Base-by-base conservation (phyloP, 2,888 invertebrate species). In the Galerucella nymphaeae region DNA sequence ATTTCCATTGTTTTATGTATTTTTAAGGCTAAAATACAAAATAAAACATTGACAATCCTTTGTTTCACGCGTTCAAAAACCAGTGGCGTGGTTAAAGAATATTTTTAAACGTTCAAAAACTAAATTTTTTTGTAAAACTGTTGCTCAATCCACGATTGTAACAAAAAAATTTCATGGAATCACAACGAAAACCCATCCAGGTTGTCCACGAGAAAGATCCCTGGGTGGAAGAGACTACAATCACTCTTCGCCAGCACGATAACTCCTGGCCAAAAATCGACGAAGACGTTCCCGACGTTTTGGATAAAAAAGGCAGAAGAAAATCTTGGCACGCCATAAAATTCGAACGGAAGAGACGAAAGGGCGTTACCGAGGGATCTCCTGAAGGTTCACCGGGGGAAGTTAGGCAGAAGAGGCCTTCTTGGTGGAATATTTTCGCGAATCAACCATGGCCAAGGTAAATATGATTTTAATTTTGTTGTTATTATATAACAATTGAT, bases 361-460 rank as follows among this genome's bases (percentile, higher is more conserved):
- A 86, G 81, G 86, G 86, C 69, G 84, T 85, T 8, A 83, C 84
- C 10, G 83, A 84, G 13, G 75, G 80, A 23, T 72, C 66, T 11
- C 74, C 78, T 66, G 70, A 70, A 41, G 81, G 78, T n/a, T 77
- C 80, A 2, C 81, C 84, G 1, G 81, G 81, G 5, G 90, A 88
- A 82, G 87, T 88, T 53, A 87, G 92, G 41, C 91, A 94, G 85
- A 94, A 94, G 85, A 89, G 94, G 75, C 92, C 93, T 53, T 95
- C 94, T 53, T 96, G 95, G 95, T 96, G 95, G 95, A 95, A 94
- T 85, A 94, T 95, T 77, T 94, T 95, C 84, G 92, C 93, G 61
- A 93, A 93, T 65, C 94, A 95, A 81, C 92, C 91, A 82, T 90
- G 90, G 89, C 88, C 90, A 88, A 93, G 93, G 93, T 93, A 85